Percentiles rank a stretch among this genome's conserved stretches.
Conservation (phyloP, 2,888 invertebrate genomes). For the Allolobophora icterica region DNA sequence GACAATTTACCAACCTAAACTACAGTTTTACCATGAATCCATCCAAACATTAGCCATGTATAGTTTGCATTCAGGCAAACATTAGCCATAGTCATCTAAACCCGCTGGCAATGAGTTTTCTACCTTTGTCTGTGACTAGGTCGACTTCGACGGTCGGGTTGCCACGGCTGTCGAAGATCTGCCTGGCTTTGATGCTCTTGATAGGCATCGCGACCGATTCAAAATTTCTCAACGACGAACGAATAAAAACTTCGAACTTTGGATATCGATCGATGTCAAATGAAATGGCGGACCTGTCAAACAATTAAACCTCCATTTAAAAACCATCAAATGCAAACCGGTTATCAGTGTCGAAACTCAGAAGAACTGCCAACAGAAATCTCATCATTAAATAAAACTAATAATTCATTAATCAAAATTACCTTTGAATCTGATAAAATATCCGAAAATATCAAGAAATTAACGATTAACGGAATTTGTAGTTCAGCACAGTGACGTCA, state of each 20-base stretch:
- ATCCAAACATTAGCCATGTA: background rate
- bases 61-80: background rate
- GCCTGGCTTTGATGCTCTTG: conserved; percentile 74
- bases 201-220: background rate
- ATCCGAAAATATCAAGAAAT: background rate
- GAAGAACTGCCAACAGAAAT: background rate
- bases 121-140: conserved; percentile 18
- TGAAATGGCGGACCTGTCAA: background rate
- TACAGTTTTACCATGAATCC: too few relatives aligned
- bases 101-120: background rate
- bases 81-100: background rate
- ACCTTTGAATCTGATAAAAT: background rate
- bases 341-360: background rate
- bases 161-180: conserved; percentile 97
- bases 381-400: background rate
- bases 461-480: too few relatives aligned
- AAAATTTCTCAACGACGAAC: background rate
- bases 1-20: too few relatives aligned
- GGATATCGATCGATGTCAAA: background rate
- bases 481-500: background rate
- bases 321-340: background rate
- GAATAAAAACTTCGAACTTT: background rate
- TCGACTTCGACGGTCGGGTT: conserved; percentile 96
- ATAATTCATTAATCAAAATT: background rate
- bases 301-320: background rate